Conservation (phyloP, 2,888 invertebrate genomes). For the Caprella mutica region DNA sequence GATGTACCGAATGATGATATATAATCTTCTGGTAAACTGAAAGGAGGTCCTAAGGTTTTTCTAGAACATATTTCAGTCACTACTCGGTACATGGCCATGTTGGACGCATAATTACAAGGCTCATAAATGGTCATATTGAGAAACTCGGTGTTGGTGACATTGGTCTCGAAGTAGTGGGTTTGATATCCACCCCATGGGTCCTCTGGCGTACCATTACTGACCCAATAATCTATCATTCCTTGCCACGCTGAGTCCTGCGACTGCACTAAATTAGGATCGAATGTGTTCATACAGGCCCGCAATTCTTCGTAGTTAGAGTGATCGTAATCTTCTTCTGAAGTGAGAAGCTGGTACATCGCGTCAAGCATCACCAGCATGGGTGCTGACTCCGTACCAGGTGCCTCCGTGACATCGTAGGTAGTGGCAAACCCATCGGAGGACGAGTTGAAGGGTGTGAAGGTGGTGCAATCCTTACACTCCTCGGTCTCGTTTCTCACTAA, state of each 20-base stretch:
- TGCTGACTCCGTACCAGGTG: too few species aligned
- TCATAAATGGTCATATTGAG: constrained; percentile 15
- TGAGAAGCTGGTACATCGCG: constrained; percentile 11
- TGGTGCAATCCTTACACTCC: too few species aligned
- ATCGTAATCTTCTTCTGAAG: constrained; percentile 7
- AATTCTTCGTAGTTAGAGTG: neutral
- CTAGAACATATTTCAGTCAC: neutral
- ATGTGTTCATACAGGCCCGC: constrained; percentile 1
- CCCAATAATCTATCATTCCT: constrained; percentile 12
- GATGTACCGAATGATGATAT: neutral
- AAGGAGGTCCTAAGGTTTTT: neutral
- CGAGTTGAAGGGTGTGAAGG: too few species aligned
- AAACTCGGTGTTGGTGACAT: constrained; percentile 1
- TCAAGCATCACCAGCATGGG: constrained; percentile 8
- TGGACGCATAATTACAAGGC: constrained; percentile 9
- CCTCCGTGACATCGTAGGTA: too few species aligned
- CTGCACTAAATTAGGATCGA: constrained; percentile 1
- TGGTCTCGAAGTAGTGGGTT: constrained; percentile 5
- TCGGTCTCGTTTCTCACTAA: too few species aligned
- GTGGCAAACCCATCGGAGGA: too few species aligned
- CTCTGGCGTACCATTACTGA: neutral
- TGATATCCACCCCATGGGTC: constrained; percentile 9
- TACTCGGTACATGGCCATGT: constrained; percentile 8
- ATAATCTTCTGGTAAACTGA: constrained; percentile 5
- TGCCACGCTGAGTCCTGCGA: constrained; percentile 12